These are phyloP conservation scores for Sebastes melanostomus DNA, from an alignment of 2,797 vertebrate genomes.

Conservation along the genomic window DNA sequence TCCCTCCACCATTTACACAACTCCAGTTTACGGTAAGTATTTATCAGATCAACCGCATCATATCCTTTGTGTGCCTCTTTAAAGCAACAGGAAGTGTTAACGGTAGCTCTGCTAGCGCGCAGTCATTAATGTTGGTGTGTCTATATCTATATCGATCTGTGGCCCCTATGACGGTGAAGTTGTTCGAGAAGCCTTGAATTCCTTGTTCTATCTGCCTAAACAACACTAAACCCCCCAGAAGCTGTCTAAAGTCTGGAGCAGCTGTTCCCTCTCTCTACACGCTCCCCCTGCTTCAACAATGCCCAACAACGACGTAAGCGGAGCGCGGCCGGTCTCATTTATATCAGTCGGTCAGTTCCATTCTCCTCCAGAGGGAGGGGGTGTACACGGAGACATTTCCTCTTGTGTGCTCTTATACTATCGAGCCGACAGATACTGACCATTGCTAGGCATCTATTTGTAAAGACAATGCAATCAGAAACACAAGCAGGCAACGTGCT, in stretches of 20 bases:
- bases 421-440: neutral
- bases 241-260: conserved; percentile 32
- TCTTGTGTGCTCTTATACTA: neutral
- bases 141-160: conserved; percentile 21
- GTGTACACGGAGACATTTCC: neutral
- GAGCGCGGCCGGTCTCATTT: conserved; percentile 30
- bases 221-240: conserved; percentile 16
- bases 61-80: conserved; percentile 65
- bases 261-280: neutral
- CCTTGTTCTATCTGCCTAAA: conserved; percentile 11
- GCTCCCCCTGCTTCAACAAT: conserved; percentile 34
- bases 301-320: conserved; percentile 61
- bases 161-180: conserved; percentile 3
- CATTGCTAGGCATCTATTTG: fast-evolving
- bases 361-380: neutral
- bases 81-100: conserved; percentile 33
- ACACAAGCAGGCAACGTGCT: no score
- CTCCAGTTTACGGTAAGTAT: neutral
- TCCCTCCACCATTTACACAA: neutral
- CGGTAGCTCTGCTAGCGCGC: conserved; percentile 55
- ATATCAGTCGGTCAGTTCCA: conserved; percentile 64
- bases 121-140: conserved; percentile 36
- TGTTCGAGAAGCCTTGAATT: conserved; percentile 18
- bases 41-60: conserved; percentile 30
- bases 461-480: neutral